Base-by-base conservation (phyloP, 2,888 invertebrate genomes). In the Dynastes maya region DNA sequence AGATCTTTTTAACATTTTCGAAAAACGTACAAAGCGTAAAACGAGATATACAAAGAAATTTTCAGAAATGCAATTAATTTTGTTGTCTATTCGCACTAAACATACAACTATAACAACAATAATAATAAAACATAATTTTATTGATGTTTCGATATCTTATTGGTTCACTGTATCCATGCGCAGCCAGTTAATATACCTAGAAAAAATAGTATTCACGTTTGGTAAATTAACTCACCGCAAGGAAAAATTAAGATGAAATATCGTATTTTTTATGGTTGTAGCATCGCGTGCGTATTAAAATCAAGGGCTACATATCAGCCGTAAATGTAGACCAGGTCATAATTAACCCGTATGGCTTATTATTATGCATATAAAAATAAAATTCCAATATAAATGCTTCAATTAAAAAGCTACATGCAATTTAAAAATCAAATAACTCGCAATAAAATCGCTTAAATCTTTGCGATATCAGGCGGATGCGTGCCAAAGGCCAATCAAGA, bases 401-500 rank as follows among this genome's bases (percentile, higher is more conserved):
- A 79, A 79, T 79, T 79, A 79, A 79, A 79, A 79, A 63, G 61
- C 77, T 72, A 77, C 79, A 77, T 75, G 79, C 79, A 79, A 79
- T 77, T 79, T 79, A 79, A 79, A 79, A 79, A 79, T 77, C 79
- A 77, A 79, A 79, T 79, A 76, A 77, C 77, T 77, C 51, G 77
- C 79, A 71, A 77, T 79, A 68, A 77, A 77, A 76, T 37, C 63
- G 64, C 49, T 76, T 67, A 70, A 61, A 68, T 58, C 55, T 58
- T 58, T 58, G 55, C 55, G 51, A 22, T 29, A 61, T 45, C 63
- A 61, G 77, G 67, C 55, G 68, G 55, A 61, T 80, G 84, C 84
- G 84, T 84, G 84, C 82, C 82, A 79, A 80, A 78, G 82, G 51
- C 81, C 82, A 82, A 84, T 84, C 80, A 80, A 74, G 82, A 64